Percentiles rank a stretch among this genome's conserved stretches.
phyloP scores from a whole-genome alignment of 2,113 vertebrate species.

The Sialia sialis region DNA sequence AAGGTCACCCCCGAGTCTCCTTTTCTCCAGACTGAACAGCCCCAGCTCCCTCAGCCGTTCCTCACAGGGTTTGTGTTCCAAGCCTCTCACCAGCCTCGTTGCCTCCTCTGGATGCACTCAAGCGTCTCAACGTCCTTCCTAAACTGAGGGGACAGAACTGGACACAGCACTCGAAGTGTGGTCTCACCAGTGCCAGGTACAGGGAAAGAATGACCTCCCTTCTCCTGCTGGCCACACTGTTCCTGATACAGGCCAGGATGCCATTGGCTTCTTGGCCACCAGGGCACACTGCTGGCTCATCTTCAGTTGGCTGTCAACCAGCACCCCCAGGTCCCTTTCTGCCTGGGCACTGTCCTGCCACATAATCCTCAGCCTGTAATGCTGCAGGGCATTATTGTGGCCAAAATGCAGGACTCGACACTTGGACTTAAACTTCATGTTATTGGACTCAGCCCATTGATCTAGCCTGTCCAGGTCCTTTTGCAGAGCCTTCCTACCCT shows the following conservation, averaged over 20 bases:
- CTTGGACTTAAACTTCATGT: neutral
- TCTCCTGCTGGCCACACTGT: neutral
- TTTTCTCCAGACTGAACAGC: neutral
- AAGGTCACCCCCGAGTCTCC: neutral
- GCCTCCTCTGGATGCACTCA: fast-evolving
- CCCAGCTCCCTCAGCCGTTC: neutral
- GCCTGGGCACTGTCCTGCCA: neutral
- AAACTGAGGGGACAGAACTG: neutral
- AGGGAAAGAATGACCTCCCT: neutral
- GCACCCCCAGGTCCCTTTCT: neutral
- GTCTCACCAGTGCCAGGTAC: neutral
- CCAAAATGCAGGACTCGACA: neutral
- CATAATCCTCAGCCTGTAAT: neutral
- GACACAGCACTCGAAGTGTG: neutral
- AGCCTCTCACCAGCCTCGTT: neutral
- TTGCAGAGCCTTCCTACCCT: neutral
- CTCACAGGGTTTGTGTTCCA: neutral
- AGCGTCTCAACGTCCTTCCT: fast-evolving
- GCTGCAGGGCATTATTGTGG: neutral
- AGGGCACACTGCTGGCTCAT: neutral
- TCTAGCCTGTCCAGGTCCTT: neutral
- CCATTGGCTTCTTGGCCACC: neutral
- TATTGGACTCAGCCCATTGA: neutral
- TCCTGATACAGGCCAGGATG: neutral
- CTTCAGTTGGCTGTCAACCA: neutral